Evolutionary conservation across 2,797 vertebrate species (phyloP).

Genomic region (Dipus sagitta): DNA sequence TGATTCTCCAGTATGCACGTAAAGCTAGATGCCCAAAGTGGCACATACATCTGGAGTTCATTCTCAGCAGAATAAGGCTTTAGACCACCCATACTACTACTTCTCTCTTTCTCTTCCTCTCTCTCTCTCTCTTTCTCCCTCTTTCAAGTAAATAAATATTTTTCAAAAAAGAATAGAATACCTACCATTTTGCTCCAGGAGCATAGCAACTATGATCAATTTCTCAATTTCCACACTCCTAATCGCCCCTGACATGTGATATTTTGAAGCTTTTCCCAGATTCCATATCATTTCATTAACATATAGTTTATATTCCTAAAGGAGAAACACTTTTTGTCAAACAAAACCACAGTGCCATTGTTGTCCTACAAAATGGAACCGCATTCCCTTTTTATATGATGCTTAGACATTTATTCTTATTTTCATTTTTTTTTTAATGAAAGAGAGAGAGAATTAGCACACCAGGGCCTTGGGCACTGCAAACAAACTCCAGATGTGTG

Average conservation of each 20-base stretch:
- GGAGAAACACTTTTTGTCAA: slow-evolving; percentile 23
- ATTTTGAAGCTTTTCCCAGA: slow-evolving; percentile 43
- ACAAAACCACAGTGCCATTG: slow-evolving; percentile 4
- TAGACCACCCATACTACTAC: no score
- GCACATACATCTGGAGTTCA: no score
- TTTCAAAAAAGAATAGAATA: neutral
- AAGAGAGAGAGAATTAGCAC: no score
- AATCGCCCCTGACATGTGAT: neutral
- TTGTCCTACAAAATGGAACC: neutral
- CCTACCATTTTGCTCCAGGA: neutral
- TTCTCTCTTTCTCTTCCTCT: no score
- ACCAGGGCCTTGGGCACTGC: no score
- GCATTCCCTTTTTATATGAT: slow-evolving; percentile 34
- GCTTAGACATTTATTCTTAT: neutral
- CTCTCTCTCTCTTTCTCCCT: no score
- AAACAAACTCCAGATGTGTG: no score
- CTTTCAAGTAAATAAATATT: no score
- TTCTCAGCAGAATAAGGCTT: no score
- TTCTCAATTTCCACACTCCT: neutral
- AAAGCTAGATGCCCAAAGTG: no score
- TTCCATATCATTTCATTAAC: neutral
- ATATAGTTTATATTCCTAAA: neutral
- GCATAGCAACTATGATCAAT: neutral
- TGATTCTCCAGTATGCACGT: no score
- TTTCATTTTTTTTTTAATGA: neutral